A percentile compares a stretch with the other conserved stretches of the same genome.
Evolutionary conservation across 2,797 vertebrate species (phyloP).

Genomic region (Sylvilagus floridanus): DNA sequence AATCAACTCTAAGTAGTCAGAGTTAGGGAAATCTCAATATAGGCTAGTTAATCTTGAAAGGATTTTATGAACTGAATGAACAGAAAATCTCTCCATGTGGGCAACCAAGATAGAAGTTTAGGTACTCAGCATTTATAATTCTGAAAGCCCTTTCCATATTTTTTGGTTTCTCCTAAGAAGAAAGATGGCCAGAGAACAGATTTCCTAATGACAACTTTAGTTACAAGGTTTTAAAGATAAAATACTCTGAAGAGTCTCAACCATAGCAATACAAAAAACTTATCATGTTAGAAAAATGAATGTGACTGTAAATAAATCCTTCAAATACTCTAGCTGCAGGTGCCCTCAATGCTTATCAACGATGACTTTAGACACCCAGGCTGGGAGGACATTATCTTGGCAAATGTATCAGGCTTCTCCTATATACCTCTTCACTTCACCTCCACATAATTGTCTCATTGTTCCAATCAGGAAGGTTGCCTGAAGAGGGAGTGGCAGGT

Average conservation of each 20-base stretch:
- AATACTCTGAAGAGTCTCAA: background rate
- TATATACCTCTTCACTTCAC: background rate
- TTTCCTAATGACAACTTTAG: constrained; percentile 16
- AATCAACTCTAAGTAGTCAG: background rate
- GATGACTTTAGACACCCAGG: background rate
- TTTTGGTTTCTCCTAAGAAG: background rate
- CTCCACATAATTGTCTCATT: background rate
- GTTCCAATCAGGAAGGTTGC: background rate
- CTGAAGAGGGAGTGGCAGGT: background rate
- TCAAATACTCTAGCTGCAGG: background rate
- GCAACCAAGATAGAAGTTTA: background rate
- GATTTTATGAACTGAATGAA: constrained; percentile 30
- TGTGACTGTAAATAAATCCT: background rate
- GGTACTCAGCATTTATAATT: background rate
- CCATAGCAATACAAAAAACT: background rate
- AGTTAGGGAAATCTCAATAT: constrained; percentile 23
- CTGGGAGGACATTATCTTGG: background rate
- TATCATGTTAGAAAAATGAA: constrained; percentile 24
- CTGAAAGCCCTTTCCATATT: background rate
- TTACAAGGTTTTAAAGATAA: constrained; percentile 17
- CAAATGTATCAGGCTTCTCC: background rate
- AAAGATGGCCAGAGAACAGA: background rate
- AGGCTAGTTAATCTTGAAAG: background rate
- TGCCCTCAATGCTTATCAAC: background rate
- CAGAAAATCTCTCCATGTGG: background rate